These are phyloP conservation scores for Agapornis canus DNA, from an alignment of 2,797 vertebrate genomes.

Conservation along the genomic window DNA sequence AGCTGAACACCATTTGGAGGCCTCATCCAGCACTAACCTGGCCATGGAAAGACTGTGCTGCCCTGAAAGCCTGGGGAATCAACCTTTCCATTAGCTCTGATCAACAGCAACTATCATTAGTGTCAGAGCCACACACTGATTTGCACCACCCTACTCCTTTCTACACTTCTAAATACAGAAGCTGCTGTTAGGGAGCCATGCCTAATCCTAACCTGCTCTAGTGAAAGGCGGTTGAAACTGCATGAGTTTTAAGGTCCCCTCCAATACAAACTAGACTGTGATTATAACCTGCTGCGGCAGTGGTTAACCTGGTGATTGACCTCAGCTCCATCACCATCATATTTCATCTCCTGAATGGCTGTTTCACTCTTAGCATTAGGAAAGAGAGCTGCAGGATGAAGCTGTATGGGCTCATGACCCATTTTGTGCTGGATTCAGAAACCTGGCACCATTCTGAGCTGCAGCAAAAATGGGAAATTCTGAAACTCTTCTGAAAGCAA, in stretches of 20 bases:
- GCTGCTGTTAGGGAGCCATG: not conserved
- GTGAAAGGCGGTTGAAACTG: not conserved
- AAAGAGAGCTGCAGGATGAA: not conserved
- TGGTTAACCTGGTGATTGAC: not conserved
- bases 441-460: not conserved
- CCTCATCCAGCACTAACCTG: not conserved
- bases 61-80: not conserved
- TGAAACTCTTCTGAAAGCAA: not conserved
- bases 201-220: not conserved
- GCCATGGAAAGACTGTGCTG: not conserved
- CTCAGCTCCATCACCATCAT: not conserved
- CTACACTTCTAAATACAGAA: fast-evolving
- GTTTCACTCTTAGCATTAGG: not conserved
- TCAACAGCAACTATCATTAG: not conserved
- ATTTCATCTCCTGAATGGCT: not conserved
- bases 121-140: not conserved
- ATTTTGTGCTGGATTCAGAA: not conserved
- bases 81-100: not conserved
- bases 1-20: not conserved
- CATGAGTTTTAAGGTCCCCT: not conserved
- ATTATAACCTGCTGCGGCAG: not conserved
- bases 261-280: not conserved
- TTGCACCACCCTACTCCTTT: not conserved
- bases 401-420: not conserved
- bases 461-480: not conserved